Conservation (phyloP, 2,113 vertebrate species). For the Tricholaema leucomelas region DNA sequence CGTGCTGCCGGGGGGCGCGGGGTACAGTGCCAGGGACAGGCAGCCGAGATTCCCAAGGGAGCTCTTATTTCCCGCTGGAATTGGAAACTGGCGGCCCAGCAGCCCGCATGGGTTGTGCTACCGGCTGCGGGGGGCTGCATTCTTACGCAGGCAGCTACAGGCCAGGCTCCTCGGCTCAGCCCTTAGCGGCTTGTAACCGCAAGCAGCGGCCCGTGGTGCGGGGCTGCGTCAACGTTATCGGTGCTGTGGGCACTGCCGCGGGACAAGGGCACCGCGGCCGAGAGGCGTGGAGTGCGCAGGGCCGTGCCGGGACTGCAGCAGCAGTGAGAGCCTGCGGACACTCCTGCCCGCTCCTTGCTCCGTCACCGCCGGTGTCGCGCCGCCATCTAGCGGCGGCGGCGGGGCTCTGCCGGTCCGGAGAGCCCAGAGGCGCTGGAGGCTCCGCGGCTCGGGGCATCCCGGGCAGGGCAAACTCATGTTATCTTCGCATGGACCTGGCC, state of each 20-base stretch:
- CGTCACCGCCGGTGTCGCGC: not conserved
- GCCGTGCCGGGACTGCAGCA: not conserved
- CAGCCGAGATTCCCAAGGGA: not conserved
- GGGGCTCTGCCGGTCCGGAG: not conserved
- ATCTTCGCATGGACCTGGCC: too few relatives aligned
- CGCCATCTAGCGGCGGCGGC: not conserved
- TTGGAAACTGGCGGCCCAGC: too few relatives aligned
- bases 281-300: not conserved
- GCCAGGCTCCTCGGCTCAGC: not conserved
- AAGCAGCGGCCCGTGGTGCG: too few relatives aligned
- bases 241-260: not conserved
- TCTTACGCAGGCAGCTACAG: not conserved
- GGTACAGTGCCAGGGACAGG: too few relatives aligned
- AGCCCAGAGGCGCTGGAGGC: not conserved
- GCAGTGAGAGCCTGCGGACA: not conserved
- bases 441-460: too few relatives aligned
- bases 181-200: fast-evolving
- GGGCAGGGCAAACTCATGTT: too few relatives aligned
- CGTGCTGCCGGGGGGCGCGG: not conserved
- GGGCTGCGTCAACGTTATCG: too few relatives aligned
- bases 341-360: not conserved
- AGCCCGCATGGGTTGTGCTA: not conserved
- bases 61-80: not conserved
- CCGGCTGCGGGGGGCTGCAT: not conserved
- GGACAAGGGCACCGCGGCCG: not conserved